These are phyloP conservation scores for Balanococcus diminutus DNA, from an alignment of 2,888 invertebrate genomes.

Conservation along the genomic window DNA sequence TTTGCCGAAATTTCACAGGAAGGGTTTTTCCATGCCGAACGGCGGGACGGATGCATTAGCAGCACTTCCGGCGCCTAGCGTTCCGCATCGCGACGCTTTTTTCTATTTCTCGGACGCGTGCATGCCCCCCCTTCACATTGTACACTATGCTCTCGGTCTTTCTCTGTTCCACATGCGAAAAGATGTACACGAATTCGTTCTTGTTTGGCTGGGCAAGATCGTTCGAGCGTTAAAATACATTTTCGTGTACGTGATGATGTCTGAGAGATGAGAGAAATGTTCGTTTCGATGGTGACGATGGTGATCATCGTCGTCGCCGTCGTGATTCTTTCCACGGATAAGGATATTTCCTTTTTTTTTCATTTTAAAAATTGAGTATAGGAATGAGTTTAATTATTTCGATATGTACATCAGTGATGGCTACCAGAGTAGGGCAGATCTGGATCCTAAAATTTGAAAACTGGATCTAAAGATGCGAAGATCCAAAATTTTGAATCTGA, in stretches of 20 bases:
- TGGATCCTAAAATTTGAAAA: no score
- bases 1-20: constrained; percentile 29
- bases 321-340: background rate
- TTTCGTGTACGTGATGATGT: constrained; percentile 48
- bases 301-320: background rate
- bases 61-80: constrained; percentile 54
- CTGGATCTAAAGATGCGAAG: no score
- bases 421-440: no score
- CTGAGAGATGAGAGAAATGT: background rate
- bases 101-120: constrained; percentile 40
- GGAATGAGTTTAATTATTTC: no score
- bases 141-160: background rate
- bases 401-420: no score
- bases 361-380: background rate
- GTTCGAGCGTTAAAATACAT: constrained; percentile 55
- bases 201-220: constrained; percentile 43
- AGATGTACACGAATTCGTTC: constrained; percentile 10
- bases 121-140: background rate
- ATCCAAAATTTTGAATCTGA: no score
- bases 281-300: background rate
- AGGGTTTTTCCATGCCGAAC: constrained; percentile 20
- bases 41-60: constrained; percentile 54
- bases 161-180: constrained; percentile 10
- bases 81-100: constrained; percentile 55
- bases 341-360: background rate